Base-by-base conservation (phyloP, 2,797 vertebrate species). In the Crax fasciolata region DNA sequence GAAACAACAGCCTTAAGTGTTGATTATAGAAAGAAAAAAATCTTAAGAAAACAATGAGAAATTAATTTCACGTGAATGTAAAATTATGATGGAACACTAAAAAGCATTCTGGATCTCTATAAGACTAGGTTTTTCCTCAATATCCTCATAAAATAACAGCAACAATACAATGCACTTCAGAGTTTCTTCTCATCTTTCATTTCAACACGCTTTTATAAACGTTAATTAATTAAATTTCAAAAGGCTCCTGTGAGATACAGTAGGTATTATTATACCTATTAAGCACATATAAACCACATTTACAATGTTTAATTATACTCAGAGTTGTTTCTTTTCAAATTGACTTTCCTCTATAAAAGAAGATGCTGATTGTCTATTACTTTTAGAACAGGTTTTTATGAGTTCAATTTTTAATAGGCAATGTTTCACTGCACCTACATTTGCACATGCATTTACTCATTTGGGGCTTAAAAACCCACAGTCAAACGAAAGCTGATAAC, bases 251-350 rank as follows among this genome's bases (percentile, higher is more conserved):
- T 71, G 90, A 94, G 92, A 95, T 95, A 92, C 68, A 92, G 71
- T 54, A 96, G 76, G 93, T 93, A 93, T 93, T 96, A 94, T 87
- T 93, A 88, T 58, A 91, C 71, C 92, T 96, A 93, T 97, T 97
- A 96, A 91, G 90, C 76, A 94, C 74, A 94, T 54, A 93, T 90
- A 97, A 97, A 95, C 63, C 72, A 94, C 77, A 97, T 80, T 95
- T 96, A 96, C 0, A 6, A 84, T 71, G 43, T 81, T 96, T 95
- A 96, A 97, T 96, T 96, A 96, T 71, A 93, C 61, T 72, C 75
- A 88, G 77, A 94, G 83, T 66, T 93, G 77, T 73, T 94, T 92
- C 57, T 91, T 95, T 94, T 92, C 2, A 91, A 96, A 96, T 94
- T 84, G 62, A 91, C 94, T 94, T 95, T 91, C 85, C 58, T 84